Evolutionary conservation across 2,888 invertebrate genomes (phyloP).

Genomic region (Philhelius pedissequus): DNA sequence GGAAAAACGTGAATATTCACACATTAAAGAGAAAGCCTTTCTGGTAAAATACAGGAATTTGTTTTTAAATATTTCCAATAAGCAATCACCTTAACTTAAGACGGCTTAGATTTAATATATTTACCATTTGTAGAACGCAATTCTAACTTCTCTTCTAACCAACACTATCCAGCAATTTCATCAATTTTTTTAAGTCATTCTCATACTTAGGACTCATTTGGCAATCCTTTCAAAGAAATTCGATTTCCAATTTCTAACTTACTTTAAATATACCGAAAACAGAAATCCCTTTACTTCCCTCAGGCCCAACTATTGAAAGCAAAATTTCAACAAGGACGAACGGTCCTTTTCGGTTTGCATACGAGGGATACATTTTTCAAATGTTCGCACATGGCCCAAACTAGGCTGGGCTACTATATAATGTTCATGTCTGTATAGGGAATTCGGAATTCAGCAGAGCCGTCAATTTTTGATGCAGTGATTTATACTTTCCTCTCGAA

Average conservation of each 20-base stretch:
- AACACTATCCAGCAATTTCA: background rate
- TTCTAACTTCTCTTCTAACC: background rate
- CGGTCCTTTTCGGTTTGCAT: constrained; percentile 12
- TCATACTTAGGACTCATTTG: background rate
- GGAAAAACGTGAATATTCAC: too few relatives aligned
- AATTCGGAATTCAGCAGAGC: constrained; percentile 24
- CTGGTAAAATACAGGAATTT: too few relatives aligned
- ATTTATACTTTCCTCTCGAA: constrained; percentile 35
- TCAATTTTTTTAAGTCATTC: background rate
- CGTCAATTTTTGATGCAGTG: constrained; percentile 56
- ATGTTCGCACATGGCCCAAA: constrained; percentile 33
- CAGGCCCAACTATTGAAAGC: background rate
- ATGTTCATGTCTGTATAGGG: background rate
- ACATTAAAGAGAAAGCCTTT: too few relatives aligned
- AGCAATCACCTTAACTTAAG: background rate
- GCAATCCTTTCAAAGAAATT: constrained; percentile 5
- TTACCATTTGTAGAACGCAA: too few relatives aligned
- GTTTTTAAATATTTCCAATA: too few relatives aligned
- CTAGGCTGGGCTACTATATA: too few relatives aligned
- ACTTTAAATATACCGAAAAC: background rate
- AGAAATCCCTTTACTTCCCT: background rate
- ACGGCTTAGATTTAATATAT: background rate
- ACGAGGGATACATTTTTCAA: constrained; percentile 44
- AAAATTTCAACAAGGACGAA: constrained; percentile 13
- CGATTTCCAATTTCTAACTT: constrained; percentile 10